phyloP scores from a whole-genome alignment of 1,140 invertebrate genomes.

The Apolygus lucorum region DNA sequence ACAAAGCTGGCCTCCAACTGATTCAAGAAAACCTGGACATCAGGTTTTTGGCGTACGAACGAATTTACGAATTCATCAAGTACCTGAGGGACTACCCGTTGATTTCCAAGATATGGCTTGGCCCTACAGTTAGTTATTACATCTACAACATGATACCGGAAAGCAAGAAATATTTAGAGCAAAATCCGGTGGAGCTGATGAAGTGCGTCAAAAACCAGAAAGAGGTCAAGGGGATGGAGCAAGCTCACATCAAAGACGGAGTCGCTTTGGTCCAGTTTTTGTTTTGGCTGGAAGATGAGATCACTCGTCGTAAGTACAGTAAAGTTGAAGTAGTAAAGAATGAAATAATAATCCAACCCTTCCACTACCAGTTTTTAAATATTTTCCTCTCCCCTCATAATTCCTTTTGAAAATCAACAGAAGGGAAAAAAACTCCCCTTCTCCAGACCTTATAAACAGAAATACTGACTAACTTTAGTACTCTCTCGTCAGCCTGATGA shows the following conservation, averaged over 20 bases:
- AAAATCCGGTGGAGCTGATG: conserved; percentile 51
- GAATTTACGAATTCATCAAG: conserved; percentile 43
- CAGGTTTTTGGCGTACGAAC: conserved; percentile 44
- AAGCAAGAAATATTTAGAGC: conserved; percentile 41
- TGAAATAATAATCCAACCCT: no score
- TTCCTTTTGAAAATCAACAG: no score
- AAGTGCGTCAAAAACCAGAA: conserved; percentile 86
- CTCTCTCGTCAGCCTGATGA: no score
- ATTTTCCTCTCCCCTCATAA: no score
- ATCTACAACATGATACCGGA: conserved; percentile 54
- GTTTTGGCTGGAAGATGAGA: conserved; percentile 77
- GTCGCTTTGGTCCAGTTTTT: conserved; percentile 86
- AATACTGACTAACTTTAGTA: no score
- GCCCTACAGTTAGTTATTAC: conserved; percentile 57
- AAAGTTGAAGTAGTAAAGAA: no score
- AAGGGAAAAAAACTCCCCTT: no score
- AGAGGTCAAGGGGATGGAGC: conserved; percentile 54
- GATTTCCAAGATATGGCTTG: conserved; percentile 54
- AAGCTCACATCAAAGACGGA: conserved; percentile 40
- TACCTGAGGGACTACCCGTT: background rate
- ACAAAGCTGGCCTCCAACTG: conserved; percentile 53
- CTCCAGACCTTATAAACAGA: background rate
- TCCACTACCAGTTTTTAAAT: no score
- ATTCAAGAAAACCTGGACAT: conserved; percentile 28
- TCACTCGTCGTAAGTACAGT: conserved; percentile 32